A percentile compares a stretch with the other conserved stretches of the same genome.
Conservation (phyloP, 1,140 invertebrate genomes). For the Streblospio benedicti region DNA sequence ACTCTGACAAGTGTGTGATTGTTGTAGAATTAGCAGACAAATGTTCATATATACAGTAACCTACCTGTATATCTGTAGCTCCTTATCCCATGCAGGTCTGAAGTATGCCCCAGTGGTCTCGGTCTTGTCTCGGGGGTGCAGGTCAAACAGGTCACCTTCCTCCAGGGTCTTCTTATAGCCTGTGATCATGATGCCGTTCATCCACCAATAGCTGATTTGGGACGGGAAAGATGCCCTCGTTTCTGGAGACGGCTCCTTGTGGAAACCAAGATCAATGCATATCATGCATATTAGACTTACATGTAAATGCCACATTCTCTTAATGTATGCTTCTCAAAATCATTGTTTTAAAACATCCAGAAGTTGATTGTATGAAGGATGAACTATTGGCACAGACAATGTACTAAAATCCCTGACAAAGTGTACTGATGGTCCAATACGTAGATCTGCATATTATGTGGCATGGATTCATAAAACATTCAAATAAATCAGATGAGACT, state of each 20-base stretch:
- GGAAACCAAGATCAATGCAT: conserved; percentile 7
- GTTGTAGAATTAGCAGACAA: conserved; percentile 81
- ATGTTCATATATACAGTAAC: conserved; percentile 67
- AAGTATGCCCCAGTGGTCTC: conserved; percentile 69
- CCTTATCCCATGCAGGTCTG: conserved; percentile 50
- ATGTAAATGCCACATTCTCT: no score
- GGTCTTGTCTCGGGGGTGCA: conserved; percentile 73
- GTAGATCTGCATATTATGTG: no score
- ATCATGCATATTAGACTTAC: background rate
- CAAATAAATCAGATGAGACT: no score
- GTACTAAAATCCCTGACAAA: no score
- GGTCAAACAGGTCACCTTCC: conserved; percentile 73
- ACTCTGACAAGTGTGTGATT: no score
- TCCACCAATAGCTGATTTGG: conserved; percentile 78
- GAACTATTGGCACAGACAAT: no score
- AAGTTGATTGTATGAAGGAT: no score
- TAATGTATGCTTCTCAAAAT: no score
- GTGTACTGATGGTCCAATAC: no score
- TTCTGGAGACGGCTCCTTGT: conserved; percentile 76
- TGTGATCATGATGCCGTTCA: conserved; percentile 66
- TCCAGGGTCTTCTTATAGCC: conserved; percentile 74
- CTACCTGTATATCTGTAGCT: conserved; percentile 9
- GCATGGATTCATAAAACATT: no score
- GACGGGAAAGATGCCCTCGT: conserved; percentile 72
- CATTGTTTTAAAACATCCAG: no score